These are phyloP conservation scores for Epizoanthus stellaris DNA, from an alignment of 92 coral and sea anemone genomes.

Conservation along the genomic window DNA sequence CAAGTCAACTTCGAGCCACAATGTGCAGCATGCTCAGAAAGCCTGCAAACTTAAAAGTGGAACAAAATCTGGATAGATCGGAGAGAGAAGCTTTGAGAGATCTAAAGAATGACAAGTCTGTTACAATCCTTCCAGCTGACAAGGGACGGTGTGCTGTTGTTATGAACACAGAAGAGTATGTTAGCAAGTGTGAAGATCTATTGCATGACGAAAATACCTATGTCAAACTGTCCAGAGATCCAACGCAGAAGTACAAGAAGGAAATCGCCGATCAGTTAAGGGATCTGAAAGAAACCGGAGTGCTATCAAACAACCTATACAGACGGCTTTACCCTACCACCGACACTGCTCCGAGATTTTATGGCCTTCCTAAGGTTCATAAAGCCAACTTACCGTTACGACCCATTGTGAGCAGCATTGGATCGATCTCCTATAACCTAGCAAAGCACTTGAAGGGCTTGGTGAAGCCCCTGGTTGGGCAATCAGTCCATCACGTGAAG, in stretches of 20 bases:
- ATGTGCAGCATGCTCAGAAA: constrained; percentile 13
- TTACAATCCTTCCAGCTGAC: constrained; percentile 23
- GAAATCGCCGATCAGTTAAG: not conserved
- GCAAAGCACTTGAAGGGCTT: constrained; percentile 11
- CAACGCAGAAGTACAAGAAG: constrained; percentile 17
- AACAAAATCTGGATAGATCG: constrained; percentile 2
- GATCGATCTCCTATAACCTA: not conserved
- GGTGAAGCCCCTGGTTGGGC: not conserved
- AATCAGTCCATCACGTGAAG: constrained; percentile 1
- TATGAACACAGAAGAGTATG: constrained; percentile 17
- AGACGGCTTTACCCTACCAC: constrained; percentile 15
- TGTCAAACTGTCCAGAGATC: not conserved
- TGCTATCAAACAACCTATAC: not conserved
- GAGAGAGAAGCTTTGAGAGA: constrained; percentile 3
- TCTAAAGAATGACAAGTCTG: not conserved
- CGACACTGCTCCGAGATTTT: constrained; percentile 4
- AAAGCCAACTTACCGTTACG: not conserved
- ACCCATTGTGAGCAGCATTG: not conserved
- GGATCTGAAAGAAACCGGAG: not conserved
- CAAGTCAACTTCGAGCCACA: constrained; percentile 23
- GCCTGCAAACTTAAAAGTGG: constrained; percentile 5
- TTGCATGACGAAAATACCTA: constrained; percentile 7
- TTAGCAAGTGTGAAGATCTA: constrained; percentile 10
- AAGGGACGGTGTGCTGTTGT: constrained; percentile 11
- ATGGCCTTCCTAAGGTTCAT: not conserved